Base-by-base conservation (phyloP, 2,113 vertebrate species). In the Chloropsis hardwickii region DNA sequence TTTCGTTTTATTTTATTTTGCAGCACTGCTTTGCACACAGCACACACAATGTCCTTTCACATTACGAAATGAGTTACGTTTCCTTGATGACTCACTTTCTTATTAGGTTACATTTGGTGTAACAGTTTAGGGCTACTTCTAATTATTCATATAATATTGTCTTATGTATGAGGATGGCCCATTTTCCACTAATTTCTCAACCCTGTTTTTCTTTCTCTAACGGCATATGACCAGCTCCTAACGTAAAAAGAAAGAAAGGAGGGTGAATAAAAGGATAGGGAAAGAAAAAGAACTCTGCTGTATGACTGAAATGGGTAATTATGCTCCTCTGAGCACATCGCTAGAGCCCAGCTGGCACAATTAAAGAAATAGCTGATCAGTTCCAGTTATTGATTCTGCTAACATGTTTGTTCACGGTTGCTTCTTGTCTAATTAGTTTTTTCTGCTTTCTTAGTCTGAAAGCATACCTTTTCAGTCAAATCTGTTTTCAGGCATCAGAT, bases 301-400 rank as follows among this genome's bases (percentile, higher is more conserved):
- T 87, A 92, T 89, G 78, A 91, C 96, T 13, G 12, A 96, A 97
- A 92, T 9, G 40, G 86, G 92, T 97, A 98, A 98, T 98, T 98
- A 97, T 89, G 96, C 91, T 97, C 96, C 92, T 95, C 96, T 96
- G 94, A 97, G 97, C 98, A 95, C 96, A 97, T 98, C 86, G 10
- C 83, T 39, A 95, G 92, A 73, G 88, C 94, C 98, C 97, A 97
- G 98, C 97, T 98, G 98, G 98, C 94, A 97, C 98, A 98, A 98
- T 98, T 98, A 98, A 98, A 98, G 97, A 98, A 98, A 98, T 97
- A 98, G 98, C 98, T 98, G 98, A 98, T 98, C 97, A 98, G 98
- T 98, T 98, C 97, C 98, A 98, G 97, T 97, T 98, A 98, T 98
- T 98, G 98, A 98, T 98, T 98, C 97, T 96, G 95, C 97, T 98